Evolutionary conservation across 2,888 invertebrate genomes (phyloP), one percentile per base, ranked within the genome.

Genomic region (Chrysina gloriosa): DNA sequence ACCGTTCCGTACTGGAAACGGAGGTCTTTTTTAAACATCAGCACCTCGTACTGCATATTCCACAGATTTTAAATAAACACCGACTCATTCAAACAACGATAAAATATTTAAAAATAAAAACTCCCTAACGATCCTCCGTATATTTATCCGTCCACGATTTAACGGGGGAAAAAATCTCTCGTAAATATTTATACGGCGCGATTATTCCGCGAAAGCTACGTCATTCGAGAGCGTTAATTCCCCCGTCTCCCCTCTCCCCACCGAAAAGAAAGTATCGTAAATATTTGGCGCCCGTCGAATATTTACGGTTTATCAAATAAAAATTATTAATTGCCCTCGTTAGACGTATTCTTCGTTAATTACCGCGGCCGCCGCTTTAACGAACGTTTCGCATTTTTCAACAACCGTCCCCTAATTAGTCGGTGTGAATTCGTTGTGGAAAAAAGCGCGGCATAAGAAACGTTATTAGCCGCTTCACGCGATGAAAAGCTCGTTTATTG

Each of bases 321-420:
- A 39, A 58, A 58, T 39, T 58, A 58, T 39, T 58, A 39, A 58
- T 58, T 58, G 39, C 58, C 23, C 39, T 39, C 36, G 25, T 39
- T 58, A 39, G 25, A 23, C 27, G 58, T 58, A 39, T 23, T 58
- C 36, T 58, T 42, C n/a, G 39, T 58, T 58, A 36, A 58, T 56
- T 56, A 39, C 56, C 23, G 6, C 23, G 6, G 14, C n/a, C n/a
- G n/a, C n/a, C 42, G 14, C 14, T 16, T 58, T 39, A 58, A 58
- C 42, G 58, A 58, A 58, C 58, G 23, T 23, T 39, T 58, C n/a
- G n/a, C 16, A 25, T 36, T 58, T 36, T 25, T 31, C n/a, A 31
- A 34, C 29, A 52, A 52, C 19, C 27, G n/a, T n/a, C 16, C 5
- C 19, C 29, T 31, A 52, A 52, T 52, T 52, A 52, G 31, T 16